Percentiles rank a stretch among this genome's conserved stretches.
Conservation (phyloP, 2,797 vertebrate species). For the Ficedula albicollis region DNA sequence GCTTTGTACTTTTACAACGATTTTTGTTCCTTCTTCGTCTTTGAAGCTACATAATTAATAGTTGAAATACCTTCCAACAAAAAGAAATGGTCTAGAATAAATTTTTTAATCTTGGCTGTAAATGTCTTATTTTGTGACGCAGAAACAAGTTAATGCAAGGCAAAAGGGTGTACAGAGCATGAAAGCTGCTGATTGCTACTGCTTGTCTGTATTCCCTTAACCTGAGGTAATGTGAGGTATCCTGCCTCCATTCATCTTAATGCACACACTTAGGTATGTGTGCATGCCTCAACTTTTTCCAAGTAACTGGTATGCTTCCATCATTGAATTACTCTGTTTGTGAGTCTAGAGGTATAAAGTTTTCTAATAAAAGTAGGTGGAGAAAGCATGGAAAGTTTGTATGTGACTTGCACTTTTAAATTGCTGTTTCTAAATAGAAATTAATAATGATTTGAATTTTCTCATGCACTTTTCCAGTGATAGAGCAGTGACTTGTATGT, state of each 20-base stretch:
- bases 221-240: accelerated
- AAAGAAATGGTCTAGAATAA: background rate
- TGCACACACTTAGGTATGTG: background rate
- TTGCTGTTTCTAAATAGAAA: background rate
- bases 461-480: background rate
- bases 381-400: background rate
- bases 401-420: background rate
- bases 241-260: background rate
- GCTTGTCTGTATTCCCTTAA: background rate
- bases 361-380: background rate
- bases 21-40: background rate
- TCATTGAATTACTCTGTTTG: background rate
- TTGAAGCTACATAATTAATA: background rate
- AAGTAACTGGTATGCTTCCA: background rate
- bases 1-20: background rate
- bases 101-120: background rate
- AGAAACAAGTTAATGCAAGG: background rate
- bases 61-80: background rate
- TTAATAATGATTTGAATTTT: background rate
- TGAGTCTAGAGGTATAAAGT: background rate
- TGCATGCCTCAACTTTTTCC: background rate
- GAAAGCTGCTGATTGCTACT: background rate
- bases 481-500: background rate
- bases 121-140: background rate
- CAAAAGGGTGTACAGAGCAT: background rate